Conservation (phyloP, 2,113 vertebrate genomes). For the Polyodon spathula region DNA sequence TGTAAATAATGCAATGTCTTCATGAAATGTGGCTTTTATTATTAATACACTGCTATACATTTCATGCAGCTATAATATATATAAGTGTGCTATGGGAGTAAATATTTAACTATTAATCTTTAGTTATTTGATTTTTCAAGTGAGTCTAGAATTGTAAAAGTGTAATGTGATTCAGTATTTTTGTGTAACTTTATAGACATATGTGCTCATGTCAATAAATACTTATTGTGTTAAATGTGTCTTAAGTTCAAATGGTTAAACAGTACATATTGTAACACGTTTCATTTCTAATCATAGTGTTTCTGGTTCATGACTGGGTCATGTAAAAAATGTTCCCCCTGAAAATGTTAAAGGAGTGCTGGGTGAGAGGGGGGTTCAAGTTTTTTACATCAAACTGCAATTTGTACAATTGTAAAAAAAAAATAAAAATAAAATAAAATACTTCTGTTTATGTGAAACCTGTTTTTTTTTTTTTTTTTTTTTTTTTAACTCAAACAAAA, state of each 20-base stretch:
- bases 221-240: slow-evolving; percentile 42
- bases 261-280: background rate
- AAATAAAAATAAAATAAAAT: too few species aligned
- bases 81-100: slow-evolving; percentile 51
- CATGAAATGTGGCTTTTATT: slow-evolving; percentile 49
- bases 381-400: too few species aligned
- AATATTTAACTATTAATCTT: slow-evolving; percentile 58
- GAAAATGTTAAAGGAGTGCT: too few species aligned
- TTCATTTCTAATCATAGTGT: too few species aligned
- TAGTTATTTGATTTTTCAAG: slow-evolving; percentile 59
- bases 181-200: slow-evolving; percentile 51
- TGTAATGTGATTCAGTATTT: slow-evolving; percentile 62
- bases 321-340: too few species aligned
- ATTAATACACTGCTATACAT: slow-evolving; percentile 41
- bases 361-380: too few species aligned
- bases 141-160: slow-evolving; percentile 61
- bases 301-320: too few species aligned
- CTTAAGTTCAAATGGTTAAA: slow-evolving; percentile 19
- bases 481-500: too few species aligned
- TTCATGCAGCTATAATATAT: slow-evolving; percentile 57
- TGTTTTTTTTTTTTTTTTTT: too few species aligned
- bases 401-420: too few species aligned
- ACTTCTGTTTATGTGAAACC: too few species aligned
- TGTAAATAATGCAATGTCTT: slow-evolving; percentile 62
- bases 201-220: slow-evolving; percentile 66